Percentiles rank a stretch among this genome's conserved stretches.
Evolutionary conservation across 2,113 vertebrate genomes (phyloP).

Genomic region (Thalassoma bifasciatum): DNA sequence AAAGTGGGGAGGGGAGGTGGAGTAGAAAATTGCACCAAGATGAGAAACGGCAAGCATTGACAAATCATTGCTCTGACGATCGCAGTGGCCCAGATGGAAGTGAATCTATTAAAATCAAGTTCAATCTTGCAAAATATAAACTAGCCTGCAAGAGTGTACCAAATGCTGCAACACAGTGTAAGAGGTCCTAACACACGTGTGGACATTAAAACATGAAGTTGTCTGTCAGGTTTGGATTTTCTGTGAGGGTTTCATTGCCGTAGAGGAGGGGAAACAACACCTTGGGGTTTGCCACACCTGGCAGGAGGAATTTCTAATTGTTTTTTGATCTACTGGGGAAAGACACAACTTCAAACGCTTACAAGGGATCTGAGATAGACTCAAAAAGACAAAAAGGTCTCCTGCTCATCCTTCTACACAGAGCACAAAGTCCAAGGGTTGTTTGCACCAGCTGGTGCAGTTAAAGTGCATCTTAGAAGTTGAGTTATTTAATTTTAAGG

Average conservation of each 20-base stretch:
- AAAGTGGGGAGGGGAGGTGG: constrained; percentile 46
- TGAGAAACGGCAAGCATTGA: constrained; percentile 51
- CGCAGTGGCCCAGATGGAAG: constrained; percentile 26
- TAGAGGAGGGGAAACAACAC: constrained; percentile 24
- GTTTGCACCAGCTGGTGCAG: too few relatives aligned
- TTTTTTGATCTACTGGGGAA: constrained; percentile 33
- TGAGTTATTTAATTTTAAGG: not conserved
- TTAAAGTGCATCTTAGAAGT: too few relatives aligned
- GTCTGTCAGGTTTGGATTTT: constrained; percentile 19
- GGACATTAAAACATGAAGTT: constrained; percentile 32
- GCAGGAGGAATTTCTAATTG: constrained; percentile 42
- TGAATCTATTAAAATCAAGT: constrained; percentile 48
- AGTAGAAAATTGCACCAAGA: constrained; percentile 46
- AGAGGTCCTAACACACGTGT: constrained; percentile 17
- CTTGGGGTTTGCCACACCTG: constrained; percentile 31
- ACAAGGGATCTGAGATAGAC: constrained; percentile 2
- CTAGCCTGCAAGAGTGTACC: constrained; percentile 6
- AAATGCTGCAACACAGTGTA: constrained; percentile 56
- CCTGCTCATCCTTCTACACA: too few relatives aligned
- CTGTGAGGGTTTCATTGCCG: constrained; percentile 19
- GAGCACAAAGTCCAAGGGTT: too few relatives aligned
- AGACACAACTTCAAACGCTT: constrained; percentile 30
- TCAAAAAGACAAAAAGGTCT: too few relatives aligned
- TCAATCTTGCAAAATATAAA: constrained; percentile 48
- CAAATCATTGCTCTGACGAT: constrained; percentile 28